Base-by-base conservation (phyloP, 2,888 invertebrate genomes). In the Metopia argyrocephala region DNA sequence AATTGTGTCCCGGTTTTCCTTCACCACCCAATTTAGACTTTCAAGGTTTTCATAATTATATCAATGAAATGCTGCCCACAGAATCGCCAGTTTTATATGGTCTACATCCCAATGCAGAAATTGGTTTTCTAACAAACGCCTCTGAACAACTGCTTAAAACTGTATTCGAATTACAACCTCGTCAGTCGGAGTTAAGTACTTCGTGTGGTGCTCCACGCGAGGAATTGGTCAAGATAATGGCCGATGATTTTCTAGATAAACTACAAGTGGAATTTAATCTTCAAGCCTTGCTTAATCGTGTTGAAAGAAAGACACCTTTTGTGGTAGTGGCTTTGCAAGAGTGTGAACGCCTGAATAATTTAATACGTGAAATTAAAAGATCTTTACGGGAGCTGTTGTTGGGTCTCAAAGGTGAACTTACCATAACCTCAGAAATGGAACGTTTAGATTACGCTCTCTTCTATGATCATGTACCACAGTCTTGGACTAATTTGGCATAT, bases 401-500 rank as follows among this genome's bases (percentile, higher is more conserved):
- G 2, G 98, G 98, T 2, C 91, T 98, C 6, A 97, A 97, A 92
- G 97, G 98, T 54, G 98, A 98, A 90, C 90, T 98, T 84, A 98
- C 98, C 2, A 97, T 98, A 83, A 97, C 97, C 70, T 92, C 94
- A n/a, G 97, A 96, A 84, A 98, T 98, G 98, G 98, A 98, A 89
- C 93, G 93, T 9, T 90, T 98, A 81, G 95, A 97, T 90, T 94
- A 95, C 87, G 92, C 95, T 6, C 91, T 98, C 25, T 97, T 95
- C 91, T 93, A 98, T 92, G 98, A 98, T 89, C 91, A 93, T 76
- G 95, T 98, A 20, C 97, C 98, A 0, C 93, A 93, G 0, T 92
- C 93, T 21, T 98, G 98, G 98, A 93, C 94, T 0, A 94, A 93
- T 82, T 93, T 94, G 71, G 98, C 98, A 0, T 98, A 98, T 90